Evolutionary conservation across 2,888 invertebrate genomes (phyloP).

Genomic region (Tetrapedia diversipes): DNA sequence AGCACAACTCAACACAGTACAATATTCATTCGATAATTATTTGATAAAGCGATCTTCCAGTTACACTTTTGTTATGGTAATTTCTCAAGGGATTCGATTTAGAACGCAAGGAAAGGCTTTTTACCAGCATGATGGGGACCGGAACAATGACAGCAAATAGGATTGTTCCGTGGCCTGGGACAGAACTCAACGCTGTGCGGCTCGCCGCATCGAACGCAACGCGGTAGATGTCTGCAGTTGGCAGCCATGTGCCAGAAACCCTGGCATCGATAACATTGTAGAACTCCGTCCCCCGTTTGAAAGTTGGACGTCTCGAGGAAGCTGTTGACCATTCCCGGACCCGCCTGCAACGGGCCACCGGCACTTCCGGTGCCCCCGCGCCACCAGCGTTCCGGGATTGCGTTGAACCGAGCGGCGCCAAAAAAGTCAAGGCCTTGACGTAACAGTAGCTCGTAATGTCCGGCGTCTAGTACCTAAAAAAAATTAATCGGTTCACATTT

Average conservation of each 20-base stretch:
- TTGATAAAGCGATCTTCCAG: not conserved
- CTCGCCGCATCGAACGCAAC: conserved; percentile 84
- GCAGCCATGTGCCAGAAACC: conserved; percentile 85
- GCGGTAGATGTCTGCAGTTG: conserved; percentile 82
- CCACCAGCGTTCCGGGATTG: conserved; percentile 81
- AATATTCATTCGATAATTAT: no score
- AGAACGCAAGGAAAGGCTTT: conserved; percentile 9
- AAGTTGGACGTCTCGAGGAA: conserved; percentile 57
- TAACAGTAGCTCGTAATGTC: conserved; percentile 82
- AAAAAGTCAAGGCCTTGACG: conserved; percentile 84
- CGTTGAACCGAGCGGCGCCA: conserved; percentile 82
- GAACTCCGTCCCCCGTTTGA: conserved; percentile 80
- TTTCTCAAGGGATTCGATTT: not conserved
- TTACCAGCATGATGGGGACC: conserved; percentile 84
- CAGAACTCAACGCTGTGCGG: conserved; percentile 84
- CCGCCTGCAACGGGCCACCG: conserved; percentile 49
- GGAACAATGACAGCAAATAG: conserved; percentile 84
- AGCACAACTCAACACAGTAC: no score
- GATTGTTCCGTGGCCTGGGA: conserved; percentile 83
- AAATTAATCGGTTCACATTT: not conserved
- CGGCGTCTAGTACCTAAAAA: conserved; percentile 81
- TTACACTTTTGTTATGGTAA: not conserved
- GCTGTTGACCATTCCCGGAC: conserved; percentile 38
- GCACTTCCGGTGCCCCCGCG: conserved; percentile 56
- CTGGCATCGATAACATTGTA: conserved; percentile 84